Conservation (phyloP, 2,888 invertebrate species). For the Steromphala cineraria region DNA sequence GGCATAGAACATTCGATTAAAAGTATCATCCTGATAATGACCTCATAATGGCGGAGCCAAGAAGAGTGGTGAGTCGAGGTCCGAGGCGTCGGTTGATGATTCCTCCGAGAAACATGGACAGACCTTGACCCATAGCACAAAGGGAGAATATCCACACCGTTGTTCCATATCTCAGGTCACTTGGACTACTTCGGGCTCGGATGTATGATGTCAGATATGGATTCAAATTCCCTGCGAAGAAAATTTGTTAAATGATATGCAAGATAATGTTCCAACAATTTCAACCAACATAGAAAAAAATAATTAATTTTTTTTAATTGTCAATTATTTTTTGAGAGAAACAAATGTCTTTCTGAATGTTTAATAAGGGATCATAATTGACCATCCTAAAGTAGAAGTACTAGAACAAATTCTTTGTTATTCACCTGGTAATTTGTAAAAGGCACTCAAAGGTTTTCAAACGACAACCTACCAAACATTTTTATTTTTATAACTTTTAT, state of each 20-base stretch:
- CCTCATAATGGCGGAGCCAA: constrained; percentile 68
- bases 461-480: too few species aligned
- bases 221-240: constrained; percentile 61
- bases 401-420: too few species aligned
- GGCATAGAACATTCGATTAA: neutral
- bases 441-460: too few species aligned
- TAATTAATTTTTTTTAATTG: too few species aligned
- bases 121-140: constrained; percentile 65
- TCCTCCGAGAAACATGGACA: constrained; percentile 70
- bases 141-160: constrained; percentile 66
- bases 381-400: too few species aligned
- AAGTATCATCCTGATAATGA: constrained; percentile 25
- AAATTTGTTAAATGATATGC: neutral
- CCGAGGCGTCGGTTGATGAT: constrained; percentile 66
- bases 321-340: too few species aligned
- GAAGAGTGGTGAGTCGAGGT: constrained; percentile 57
- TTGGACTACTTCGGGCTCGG: constrained; percentile 47
- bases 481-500: too few species aligned
- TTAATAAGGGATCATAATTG: too few species aligned
- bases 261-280: neutral
- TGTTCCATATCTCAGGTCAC: constrained; percentile 51
- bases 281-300: too few species aligned
- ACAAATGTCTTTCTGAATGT: too few species aligned
- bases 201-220: constrained; percentile 69
- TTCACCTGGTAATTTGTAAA: too few species aligned